Evolutionary conservation across 2,888 invertebrate genomes (phyloP), one percentile per base, ranked within the genome.

Genomic region (Cactoblastis cactorum): DNA sequence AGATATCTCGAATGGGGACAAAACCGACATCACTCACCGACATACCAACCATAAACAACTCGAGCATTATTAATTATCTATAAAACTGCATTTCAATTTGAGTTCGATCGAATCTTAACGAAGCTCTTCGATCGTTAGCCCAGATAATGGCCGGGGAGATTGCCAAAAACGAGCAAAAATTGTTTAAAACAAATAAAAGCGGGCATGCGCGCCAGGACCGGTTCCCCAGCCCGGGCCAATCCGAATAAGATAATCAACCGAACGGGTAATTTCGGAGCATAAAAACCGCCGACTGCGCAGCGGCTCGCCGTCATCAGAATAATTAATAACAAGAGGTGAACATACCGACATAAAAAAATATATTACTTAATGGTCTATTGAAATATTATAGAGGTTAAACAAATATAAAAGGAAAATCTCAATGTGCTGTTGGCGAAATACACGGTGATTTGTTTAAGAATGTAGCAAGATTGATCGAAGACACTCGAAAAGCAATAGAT

Each of bases 121-220:
- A 82, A 81, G 80, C 74, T 63, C 69, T 59, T 61, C 74, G 87
- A 89, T 87, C 83, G 85, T 85, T 86, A 81, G 69, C 75, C 61
- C 65, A 78, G 87, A 87, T 88, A 88, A 86, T 85, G 77, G 80
- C 69, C 71, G 65, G 57, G 62, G 69, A 77, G 80, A 83, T 86
- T 83, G 85, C 84, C 82, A 84, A 88, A 89, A 80, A 84, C 73
- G 78, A 86, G 79, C 82, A 89, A 88, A 85, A 83, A 75, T 79
- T 72, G 70, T 77, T 76, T 80, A 87, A 86, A 87, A 77, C 84
- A 88, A 89, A 89, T 84, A 87, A 86, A 88, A 80, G 70, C 77
- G 75, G 71, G 77, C 81, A 71, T 77, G 83, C 80, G 80, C 73
- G 69, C 63, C 55, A 69, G 71, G 83, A 86, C 86, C 81, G 65